A percentile compares a stretch with the other conserved stretches of the same genome.
These are phyloP conservation scores for Centropus unirufus DNA, from an alignment of 2,113 vertebrate genomes.

Conservation along the genomic window DNA sequence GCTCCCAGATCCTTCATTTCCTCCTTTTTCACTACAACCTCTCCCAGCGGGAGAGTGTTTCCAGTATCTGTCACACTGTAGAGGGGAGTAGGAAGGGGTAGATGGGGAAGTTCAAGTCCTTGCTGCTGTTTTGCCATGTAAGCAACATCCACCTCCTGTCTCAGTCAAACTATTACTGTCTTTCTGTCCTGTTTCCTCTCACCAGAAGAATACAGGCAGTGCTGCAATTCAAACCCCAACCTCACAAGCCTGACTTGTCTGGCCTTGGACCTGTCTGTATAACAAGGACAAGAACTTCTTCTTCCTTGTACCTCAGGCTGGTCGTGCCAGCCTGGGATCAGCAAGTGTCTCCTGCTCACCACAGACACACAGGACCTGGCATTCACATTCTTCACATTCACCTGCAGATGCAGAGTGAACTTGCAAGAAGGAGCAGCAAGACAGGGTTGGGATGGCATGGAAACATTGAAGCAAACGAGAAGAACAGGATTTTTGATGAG, in stretches of 20 bases:
- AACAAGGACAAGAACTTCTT: not conserved
- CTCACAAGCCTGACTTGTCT: not conserved
- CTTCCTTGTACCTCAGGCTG: rapidly evolving
- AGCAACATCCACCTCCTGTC: not conserved
- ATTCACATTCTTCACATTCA: not conserved
- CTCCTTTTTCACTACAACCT: not conserved
- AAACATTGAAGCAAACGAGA: not conserved
- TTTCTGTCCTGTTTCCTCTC: not conserved
- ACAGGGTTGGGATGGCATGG: not conserved
- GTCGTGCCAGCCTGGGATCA: not conserved
- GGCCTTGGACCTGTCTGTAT: not conserved
- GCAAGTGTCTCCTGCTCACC: not conserved
- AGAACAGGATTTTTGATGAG: not conserved
- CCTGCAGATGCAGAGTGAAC: not conserved
- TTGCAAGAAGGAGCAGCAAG: not conserved
- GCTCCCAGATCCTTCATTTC: not conserved
- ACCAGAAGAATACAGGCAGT: not conserved
- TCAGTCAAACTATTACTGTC: not conserved
- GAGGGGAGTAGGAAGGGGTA: not conserved
- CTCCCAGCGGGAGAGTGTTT: not conserved
- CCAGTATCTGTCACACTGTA: not conserved
- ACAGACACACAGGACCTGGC: not conserved
- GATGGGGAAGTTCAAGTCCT: not conserved
- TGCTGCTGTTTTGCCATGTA: not conserved
- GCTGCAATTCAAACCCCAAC: not conserved